Percentiles rank a stretch among this genome's conserved stretches.
phyloP scores from a whole-genome alignment of 37 sponge, comb jelly and placozoan species.

The Aplysina aerophoba region DNA sequence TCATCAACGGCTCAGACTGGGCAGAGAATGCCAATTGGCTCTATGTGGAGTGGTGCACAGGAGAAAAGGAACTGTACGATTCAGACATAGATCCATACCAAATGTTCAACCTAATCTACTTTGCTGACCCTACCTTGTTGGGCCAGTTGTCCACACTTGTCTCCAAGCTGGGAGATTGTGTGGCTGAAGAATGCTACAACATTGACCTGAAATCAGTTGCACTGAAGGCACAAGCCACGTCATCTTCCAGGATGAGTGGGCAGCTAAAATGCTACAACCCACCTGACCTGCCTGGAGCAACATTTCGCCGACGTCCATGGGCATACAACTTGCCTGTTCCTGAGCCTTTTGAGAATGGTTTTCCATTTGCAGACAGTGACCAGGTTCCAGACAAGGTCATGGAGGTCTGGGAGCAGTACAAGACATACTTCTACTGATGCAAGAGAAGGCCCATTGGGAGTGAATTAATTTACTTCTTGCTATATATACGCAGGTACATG shows the following conservation, averaged over 20 bases:
- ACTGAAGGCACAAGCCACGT: not conserved
- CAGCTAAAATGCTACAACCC: conserved; percentile 56
- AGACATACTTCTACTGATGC: not conserved
- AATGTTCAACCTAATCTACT: conserved; percentile 34
- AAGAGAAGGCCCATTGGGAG: no score
- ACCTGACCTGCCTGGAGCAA: conserved; percentile 48
- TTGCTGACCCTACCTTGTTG: conserved; percentile 17
- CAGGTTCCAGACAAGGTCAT: conserved; percentile 30
- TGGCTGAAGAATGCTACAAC: conserved; percentile 45
- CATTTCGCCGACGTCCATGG: not conserved
- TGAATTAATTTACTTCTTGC: not conserved
- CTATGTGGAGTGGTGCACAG: conserved; percentile 80
- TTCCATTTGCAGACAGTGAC: conserved; percentile 68
- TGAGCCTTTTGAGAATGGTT: conserved; percentile 31
- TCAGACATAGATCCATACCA: conserved; percentile 44
- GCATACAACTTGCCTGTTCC: conserved; percentile 4
- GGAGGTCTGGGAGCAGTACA: conserved; percentile 37
- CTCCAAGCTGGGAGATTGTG: conserved; percentile 38
- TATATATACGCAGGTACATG: no score
- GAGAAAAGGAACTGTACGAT: conserved; percentile 73
- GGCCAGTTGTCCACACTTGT: conserved; percentile 39
- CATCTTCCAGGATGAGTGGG: not conserved
- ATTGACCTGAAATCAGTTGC: conserved; percentile 32
- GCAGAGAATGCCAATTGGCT: conserved; percentile 71
- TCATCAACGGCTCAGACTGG: conserved; percentile 71